These are phyloP conservation scores for Engraulis encrasicolus DNA, from an alignment of 2,113 vertebrate species.

Conservation along the genomic window DNA sequence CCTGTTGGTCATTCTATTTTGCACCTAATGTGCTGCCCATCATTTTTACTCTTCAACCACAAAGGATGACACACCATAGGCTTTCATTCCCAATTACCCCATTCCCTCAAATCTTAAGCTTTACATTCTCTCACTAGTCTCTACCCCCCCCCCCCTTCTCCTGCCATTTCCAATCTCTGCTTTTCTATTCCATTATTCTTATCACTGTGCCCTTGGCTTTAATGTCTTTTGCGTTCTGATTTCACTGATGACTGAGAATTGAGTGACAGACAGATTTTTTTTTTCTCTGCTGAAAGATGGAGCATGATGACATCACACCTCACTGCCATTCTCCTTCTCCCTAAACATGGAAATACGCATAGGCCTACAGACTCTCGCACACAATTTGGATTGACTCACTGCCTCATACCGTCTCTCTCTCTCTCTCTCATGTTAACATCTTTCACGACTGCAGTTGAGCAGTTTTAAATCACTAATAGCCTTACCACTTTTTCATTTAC, in stretches of 20 bases:
- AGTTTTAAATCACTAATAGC: neutral
- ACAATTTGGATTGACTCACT: no score
- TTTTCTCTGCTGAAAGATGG: neutral
- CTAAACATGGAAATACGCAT: no score
- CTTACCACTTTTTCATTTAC: no score
- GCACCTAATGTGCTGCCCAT: no score
- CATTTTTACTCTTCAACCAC: neutral
- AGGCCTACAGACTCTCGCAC: no score
- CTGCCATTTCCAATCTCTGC: neutral
- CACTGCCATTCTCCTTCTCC: no score
- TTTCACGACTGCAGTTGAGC: no score
- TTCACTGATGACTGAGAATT: slow-evolving; percentile 27
- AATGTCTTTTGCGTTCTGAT: slow-evolving; percentile 17
- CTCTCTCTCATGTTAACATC: no score
- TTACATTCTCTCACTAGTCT: neutral
- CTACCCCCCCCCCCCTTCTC: no score
- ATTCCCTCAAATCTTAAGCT: neutral
- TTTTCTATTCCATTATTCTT: slow-evolving; percentile 8
- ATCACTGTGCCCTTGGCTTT: slow-evolving; percentile 20
- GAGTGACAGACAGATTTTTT: slow-evolving; percentile 15
- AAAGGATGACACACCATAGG: neutral
- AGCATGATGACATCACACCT: slow-evolving; percentile 19
- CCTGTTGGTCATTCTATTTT: no score
- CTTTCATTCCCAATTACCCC: neutral
- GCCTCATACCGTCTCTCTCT: no score